Conservation (phyloP, 2,113 vertebrate species). For the Egretta garzetta region DNA sequence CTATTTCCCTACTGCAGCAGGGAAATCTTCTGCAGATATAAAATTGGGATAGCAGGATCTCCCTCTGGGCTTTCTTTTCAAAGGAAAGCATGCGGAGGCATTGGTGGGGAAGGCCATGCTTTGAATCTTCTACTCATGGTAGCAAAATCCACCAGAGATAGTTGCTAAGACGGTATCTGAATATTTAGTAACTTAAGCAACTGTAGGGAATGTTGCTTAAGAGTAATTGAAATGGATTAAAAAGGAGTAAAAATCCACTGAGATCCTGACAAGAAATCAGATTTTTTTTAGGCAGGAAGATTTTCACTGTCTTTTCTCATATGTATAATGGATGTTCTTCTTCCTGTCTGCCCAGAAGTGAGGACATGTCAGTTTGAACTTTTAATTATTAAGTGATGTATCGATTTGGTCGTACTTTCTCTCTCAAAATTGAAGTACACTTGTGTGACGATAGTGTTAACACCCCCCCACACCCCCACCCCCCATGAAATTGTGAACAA, state of each 20-base stretch:
- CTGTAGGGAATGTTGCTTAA: neutral
- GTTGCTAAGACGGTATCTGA: neutral
- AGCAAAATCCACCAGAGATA: neutral
- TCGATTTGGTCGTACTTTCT: neutral
- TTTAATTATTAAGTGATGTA: neutral
- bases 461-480: fast-evolving
- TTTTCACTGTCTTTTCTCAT: neutral
- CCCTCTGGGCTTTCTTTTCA: neutral
- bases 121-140: neutral
- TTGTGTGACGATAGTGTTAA: neutral
- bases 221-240: neutral
- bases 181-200: neutral
- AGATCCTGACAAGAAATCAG: neutral
- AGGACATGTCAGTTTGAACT: neutral
- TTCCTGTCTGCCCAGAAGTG: neutral
- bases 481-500: neutral
- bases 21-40: neutral
- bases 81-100: neutral
- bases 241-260: neutral
- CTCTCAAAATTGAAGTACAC: neutral
- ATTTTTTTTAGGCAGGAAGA: neutral
- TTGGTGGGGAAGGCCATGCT: neutral
- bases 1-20: neutral
- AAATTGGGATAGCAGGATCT: neutral
- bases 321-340: neutral